phyloP scores from a whole-genome alignment of 2,113 vertebrate genomes.

The Lepus americanus region DNA sequence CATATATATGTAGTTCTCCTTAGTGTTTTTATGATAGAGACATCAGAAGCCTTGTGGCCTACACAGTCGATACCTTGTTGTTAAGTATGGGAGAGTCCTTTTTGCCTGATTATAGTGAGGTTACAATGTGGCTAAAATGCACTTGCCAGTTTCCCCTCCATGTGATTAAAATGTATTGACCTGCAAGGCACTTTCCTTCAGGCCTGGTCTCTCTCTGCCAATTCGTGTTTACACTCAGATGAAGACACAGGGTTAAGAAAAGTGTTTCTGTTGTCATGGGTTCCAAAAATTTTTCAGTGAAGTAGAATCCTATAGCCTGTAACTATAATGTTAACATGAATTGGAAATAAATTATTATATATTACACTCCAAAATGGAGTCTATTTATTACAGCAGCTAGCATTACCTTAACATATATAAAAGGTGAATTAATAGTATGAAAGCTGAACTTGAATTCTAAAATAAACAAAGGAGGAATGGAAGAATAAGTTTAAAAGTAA shows the following conservation, averaged over 20 bases:
- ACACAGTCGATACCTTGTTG: neutral
- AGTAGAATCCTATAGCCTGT: neutral
- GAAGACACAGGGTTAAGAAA: neutral
- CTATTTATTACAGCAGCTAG: neutral
- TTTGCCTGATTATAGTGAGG: neutral
- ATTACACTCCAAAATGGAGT: neutral
- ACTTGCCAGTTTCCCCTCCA: neutral
- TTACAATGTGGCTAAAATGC: neutral
- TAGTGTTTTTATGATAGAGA: neutral
- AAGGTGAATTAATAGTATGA: neutral
- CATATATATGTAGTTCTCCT: neutral
- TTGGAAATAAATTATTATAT: neutral
- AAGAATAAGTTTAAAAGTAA: neutral
- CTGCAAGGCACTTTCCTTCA: neutral
- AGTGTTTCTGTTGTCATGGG: neutral
- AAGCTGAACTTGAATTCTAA: neutral
- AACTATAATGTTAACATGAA: neutral
- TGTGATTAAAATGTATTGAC: neutral
- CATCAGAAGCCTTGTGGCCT: neutral
- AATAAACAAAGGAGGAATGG: neutral
- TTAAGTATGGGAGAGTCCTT: neutral
- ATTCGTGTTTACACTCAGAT: neutral
- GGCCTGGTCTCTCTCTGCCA: neutral
- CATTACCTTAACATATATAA: neutral
- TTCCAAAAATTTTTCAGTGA: neutral